These are phyloP conservation scores for Telmatochromis sp. DNA, from an alignment of 2,113 vertebrate species.

Conservation along the genomic window DNA sequence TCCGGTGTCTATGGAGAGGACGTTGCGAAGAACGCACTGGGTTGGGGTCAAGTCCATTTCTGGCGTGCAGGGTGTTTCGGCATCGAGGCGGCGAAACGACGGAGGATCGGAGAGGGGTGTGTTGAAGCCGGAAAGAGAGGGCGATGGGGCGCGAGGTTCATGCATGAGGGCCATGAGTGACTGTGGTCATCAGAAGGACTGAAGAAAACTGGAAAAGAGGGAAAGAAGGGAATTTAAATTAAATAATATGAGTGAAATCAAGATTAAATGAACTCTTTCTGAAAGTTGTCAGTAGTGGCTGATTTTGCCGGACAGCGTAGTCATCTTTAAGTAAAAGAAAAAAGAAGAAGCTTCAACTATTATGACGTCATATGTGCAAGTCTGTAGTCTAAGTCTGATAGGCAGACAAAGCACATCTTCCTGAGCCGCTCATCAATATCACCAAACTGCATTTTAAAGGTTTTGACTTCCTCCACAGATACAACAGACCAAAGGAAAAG, in stretches of 20 bases:
- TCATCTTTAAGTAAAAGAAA: not conserved
- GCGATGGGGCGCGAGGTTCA: constrained; percentile 84
- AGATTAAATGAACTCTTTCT: not conserved
- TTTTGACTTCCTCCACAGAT: not conserved
- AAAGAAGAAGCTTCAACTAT: not conserved
- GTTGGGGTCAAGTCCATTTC: constrained; percentile 90
- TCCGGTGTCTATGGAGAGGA: constrained; percentile 80
- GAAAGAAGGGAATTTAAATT: not conserved
- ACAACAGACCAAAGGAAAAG: not conserved
- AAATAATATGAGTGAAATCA: not conserved
- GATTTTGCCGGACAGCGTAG: accelerated
- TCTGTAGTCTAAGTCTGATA: not conserved
- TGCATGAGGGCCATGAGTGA: constrained; percentile 84
- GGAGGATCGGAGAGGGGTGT: constrained; percentile 79
- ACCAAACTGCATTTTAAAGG: not conserved
- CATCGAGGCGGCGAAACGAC: constrained; percentile 80
- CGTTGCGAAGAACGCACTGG: constrained; percentile 90
- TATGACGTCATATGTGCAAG: not conserved
- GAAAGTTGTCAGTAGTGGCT: accelerated
- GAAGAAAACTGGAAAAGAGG: constrained; percentile 4
- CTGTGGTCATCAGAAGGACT: constrained; percentile 34
- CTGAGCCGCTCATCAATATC: not conserved
- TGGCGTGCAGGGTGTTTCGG: constrained; percentile 83
- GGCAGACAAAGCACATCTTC: not conserved
- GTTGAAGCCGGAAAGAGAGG: constrained; percentile 84